Evolutionary conservation across 2,797 vertebrate species (phyloP).

Genomic region (Tympanoctomys barrerae): DNA sequence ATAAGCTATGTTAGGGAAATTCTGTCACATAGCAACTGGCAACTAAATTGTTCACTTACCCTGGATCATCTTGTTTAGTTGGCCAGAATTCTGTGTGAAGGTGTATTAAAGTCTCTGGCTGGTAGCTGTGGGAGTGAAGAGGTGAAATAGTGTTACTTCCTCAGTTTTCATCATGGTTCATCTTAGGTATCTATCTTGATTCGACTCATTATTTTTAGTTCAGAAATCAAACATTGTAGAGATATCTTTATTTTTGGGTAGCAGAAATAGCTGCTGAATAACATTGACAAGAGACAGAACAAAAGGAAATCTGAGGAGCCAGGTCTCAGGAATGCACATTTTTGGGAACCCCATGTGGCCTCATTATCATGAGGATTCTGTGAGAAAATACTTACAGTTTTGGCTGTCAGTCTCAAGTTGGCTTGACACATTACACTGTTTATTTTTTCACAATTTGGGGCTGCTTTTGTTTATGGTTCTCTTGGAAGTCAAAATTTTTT

Average conservation of each 20-base stretch:
- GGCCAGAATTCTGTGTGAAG: background rate
- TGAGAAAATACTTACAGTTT: background rate
- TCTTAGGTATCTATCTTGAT: background rate
- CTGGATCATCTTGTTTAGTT: conserved; percentile 46
- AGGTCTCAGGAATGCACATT: background rate
- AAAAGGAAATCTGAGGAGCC: background rate
- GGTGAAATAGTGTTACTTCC: background rate
- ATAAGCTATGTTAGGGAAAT: background rate
- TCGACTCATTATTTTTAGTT: conserved; percentile 44
- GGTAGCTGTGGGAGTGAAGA: background rate
- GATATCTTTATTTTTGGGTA: conserved; percentile 58
- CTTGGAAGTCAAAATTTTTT: background rate
- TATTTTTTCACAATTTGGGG: background rate
- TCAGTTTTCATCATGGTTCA: background rate
- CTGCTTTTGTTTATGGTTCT: background rate
- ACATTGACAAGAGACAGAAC: background rate
- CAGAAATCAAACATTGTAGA: background rate
- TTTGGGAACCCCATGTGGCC: background rate
- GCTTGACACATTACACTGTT: background rate
- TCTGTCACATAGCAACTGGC: background rate
- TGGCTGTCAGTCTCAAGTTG: accelerated
- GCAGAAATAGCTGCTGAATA: background rate
- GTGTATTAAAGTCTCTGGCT: conserved; percentile 33
- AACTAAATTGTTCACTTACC: conserved; percentile 47
- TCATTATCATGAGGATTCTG: background rate